phyloP scores from a whole-genome alignment of 2,797 vertebrate genomes.

The Anabacerthia variegaticeps region DNA sequence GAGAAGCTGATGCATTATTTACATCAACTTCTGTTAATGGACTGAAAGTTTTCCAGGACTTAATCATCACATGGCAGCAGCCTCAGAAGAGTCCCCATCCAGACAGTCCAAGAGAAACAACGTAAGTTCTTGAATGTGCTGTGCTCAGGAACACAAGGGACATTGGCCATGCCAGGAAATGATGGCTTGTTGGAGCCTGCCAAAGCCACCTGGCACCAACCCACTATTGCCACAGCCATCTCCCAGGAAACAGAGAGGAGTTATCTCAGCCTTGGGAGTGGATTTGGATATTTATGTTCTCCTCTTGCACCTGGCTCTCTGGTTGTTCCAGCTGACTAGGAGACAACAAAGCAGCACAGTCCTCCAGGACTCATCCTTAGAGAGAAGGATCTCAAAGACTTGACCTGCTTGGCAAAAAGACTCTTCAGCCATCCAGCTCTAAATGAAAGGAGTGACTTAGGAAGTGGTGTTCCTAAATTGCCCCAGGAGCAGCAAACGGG shows the following conservation, averaged over 20 bases:
- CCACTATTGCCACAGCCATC: neutral
- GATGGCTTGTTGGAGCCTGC: neutral
- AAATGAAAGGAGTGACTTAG: neutral
- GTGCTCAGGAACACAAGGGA: neutral
- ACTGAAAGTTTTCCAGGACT: constrained; percentile 23
- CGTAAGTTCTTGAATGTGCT: neutral
- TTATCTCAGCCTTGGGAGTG: neutral
- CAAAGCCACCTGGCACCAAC: constrained; percentile 15
- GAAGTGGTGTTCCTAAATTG: neutral
- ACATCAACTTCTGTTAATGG: neutral
- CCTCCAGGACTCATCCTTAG: neutral
- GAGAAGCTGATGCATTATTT: neutral
- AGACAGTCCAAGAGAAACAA: neutral
- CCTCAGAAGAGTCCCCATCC: neutral
- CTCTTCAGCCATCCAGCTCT: neutral
- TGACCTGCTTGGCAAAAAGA: neutral
- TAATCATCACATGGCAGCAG: neutral
- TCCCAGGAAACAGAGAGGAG: constrained; percentile 31
- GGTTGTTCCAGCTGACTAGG: neutral
- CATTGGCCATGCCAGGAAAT: neutral
- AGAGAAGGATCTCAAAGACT: neutral
- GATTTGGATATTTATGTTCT: constrained; percentile 30
- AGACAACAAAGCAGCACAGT: neutral
- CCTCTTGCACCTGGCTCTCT: neutral
- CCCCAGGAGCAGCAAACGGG: neutral